These are phyloP conservation scores for Bovichtus variegatus DNA, from an alignment of 2,797 vertebrate genomes.

Conservation along the genomic window DNA sequence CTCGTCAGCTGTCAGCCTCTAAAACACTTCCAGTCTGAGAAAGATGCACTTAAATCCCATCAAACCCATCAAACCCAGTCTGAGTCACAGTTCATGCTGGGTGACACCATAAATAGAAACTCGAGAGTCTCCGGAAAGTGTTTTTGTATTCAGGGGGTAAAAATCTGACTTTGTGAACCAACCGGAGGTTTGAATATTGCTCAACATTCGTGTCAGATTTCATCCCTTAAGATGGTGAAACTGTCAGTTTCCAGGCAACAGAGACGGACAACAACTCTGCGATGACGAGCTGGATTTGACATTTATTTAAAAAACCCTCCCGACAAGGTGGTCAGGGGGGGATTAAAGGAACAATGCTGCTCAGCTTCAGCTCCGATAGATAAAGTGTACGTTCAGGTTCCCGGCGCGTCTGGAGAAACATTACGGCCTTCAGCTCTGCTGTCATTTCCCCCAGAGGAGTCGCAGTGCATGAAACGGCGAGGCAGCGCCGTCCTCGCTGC, in stretches of 20 bases:
- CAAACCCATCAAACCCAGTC: constrained; percentile 1
- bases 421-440: background rate
- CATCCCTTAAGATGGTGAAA: background rate
- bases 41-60: constrained; percentile 14
- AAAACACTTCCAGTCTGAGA: constrained; percentile 10
- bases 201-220: constrained; percentile 7
- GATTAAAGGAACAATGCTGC: background rate
- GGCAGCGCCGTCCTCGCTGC: constrained; percentile 8
- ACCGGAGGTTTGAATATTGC: background rate
- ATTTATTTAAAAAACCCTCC: constrained; percentile 5
- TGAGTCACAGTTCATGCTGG: constrained; percentile 11
- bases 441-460: constrained; percentile 4
- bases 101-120: background rate
- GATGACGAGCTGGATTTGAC: background rate
- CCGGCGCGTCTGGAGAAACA: background rate
- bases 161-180: constrained; percentile 23
- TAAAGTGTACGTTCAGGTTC: too few species aligned
- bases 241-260: background rate
- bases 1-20: constrained; percentile 16
- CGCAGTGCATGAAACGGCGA: background rate
- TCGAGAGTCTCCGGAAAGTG: constrained; percentile 1
- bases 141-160: background rate
- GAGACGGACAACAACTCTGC: constrained; percentile 4
- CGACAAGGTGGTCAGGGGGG: constrained; percentile 10
- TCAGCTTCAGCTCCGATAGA: background rate